phyloP scores from a whole-genome alignment of 2,888 invertebrate genomes.

The Zhengitettix transpicula region DNA sequence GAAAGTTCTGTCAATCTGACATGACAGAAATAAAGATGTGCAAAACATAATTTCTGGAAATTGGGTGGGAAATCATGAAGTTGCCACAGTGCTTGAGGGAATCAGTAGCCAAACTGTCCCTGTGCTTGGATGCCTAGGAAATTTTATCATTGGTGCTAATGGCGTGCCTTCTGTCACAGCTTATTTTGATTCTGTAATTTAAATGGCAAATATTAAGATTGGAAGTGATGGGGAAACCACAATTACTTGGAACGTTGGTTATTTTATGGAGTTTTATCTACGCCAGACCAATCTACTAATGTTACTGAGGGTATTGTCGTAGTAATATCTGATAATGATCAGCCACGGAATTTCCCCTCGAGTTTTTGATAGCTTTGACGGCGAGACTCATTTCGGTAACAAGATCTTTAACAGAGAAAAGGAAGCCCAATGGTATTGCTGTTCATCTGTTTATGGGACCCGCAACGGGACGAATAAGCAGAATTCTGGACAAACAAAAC shows the following conservation, averaged over 20 bases:
- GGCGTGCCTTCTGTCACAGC: neutral
- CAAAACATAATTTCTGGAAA: neutral
- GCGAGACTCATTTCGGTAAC: neutral
- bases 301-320: neutral
- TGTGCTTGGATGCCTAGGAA: neutral
- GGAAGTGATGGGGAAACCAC: neutral
- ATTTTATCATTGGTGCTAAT: neutral
- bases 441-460: too few relatives aligned
- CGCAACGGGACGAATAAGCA: too few relatives aligned
- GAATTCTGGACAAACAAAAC: too few relatives aligned
- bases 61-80: neutral
- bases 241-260: neutral
- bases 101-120: neutral
- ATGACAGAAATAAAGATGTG: neutral
- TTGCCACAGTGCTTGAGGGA: neutral
- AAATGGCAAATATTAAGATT: neutral
- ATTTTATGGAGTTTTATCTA: neutral
- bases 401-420: too few relatives aligned
- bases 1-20: neutral
- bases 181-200: neutral
- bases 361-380: neutral
- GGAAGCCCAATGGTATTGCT: too few relatives aligned
- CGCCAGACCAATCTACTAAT: neutral
- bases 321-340: neutral
- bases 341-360: neutral